These are phyloP conservation scores for Tetragonula carbonaria DNA, from an alignment of 2,888 invertebrate genomes.

Conservation along the genomic window DNA sequence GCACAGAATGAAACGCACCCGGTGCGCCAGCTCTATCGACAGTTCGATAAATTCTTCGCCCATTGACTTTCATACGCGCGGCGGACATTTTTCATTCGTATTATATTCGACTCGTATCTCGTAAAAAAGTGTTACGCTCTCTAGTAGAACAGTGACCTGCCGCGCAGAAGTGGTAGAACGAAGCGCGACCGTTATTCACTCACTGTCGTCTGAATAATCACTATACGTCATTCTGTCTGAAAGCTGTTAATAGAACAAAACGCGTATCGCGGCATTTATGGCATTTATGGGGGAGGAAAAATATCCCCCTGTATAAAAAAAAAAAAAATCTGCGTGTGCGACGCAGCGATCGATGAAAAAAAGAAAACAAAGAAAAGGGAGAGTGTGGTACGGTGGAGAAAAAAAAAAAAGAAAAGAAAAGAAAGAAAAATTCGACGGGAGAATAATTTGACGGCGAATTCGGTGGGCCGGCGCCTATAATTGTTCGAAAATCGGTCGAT, in stretches of 20 bases:
- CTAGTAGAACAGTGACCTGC: not conserved
- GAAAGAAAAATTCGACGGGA: not conserved
- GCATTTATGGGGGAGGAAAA: not conserved
- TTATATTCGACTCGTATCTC: not conserved
- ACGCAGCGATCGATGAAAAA: not conserved
- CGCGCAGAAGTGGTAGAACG: constrained; percentile 3
- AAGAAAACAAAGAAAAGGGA: too few species aligned
- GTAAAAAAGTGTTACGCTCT: constrained; percentile 12
- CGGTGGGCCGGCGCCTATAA: not conserved
- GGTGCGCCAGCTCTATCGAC: constrained; percentile 1
- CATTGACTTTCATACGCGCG: constrained; percentile 4
- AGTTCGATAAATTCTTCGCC: constrained; percentile 23
- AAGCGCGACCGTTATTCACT: constrained; percentile 23
- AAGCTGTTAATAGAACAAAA: constrained; percentile 15
- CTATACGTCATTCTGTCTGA: constrained; percentile 13
- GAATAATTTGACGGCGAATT: not conserved
- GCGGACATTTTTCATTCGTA: constrained; percentile 23
- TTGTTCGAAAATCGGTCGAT: constrained; percentile 6
- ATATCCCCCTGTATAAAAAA: not conserved
- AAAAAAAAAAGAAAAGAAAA: too few species aligned
- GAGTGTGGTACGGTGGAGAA: too few species aligned
- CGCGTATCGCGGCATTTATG: not conserved
- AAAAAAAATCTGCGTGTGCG: not conserved
- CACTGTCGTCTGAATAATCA: constrained; percentile 10
- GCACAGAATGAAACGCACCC: not conserved